Conservation (phyloP, 1,140 invertebrate species). For the Caligus rogercresseyi region DNA sequence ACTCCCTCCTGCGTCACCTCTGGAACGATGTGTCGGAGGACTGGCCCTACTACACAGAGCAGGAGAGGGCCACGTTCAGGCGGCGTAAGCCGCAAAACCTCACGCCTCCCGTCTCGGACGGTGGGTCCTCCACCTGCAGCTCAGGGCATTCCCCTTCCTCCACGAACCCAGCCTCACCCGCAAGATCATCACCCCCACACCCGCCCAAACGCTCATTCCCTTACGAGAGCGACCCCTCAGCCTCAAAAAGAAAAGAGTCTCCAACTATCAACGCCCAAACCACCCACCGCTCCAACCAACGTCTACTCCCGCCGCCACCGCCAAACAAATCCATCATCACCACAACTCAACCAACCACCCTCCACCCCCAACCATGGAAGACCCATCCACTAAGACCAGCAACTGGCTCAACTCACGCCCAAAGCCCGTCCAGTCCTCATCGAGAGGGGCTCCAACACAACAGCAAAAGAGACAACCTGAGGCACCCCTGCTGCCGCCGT, state of each 20-base stretch:
- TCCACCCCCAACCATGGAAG: background rate
- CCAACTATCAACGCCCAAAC: constrained; percentile 10
- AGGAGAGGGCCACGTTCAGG: constrained; percentile 40
- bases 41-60: constrained; percentile 78
- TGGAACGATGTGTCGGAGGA: constrained; percentile 85
- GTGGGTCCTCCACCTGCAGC: background rate
- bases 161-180: constrained; percentile 17
- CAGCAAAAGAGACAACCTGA: background rate
- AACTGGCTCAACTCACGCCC: background rate
- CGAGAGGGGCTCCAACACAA: background rate
- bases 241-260: constrained; percentile 18
- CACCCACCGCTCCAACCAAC: background rate
- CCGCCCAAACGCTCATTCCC: background rate
- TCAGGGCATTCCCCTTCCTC: constrained; percentile 20
- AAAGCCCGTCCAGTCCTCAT: background rate
- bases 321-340: background rate
- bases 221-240: background rate
- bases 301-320: background rate
- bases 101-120: constrained; percentile 16
- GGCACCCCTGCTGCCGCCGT: background rate
- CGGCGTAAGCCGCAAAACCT: constrained; percentile 18
- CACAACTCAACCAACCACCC: background rate
- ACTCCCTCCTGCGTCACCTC: constrained; percentile 57
- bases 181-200: constrained; percentile 6
- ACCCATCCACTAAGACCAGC: background rate